A percentile compares a stretch with the other conserved stretches of the same genome.
These are phyloP conservation scores for Gobio occitaniae DNA, from an alignment of 2,797 vertebrate genomes.

Conservation along the genomic window DNA sequence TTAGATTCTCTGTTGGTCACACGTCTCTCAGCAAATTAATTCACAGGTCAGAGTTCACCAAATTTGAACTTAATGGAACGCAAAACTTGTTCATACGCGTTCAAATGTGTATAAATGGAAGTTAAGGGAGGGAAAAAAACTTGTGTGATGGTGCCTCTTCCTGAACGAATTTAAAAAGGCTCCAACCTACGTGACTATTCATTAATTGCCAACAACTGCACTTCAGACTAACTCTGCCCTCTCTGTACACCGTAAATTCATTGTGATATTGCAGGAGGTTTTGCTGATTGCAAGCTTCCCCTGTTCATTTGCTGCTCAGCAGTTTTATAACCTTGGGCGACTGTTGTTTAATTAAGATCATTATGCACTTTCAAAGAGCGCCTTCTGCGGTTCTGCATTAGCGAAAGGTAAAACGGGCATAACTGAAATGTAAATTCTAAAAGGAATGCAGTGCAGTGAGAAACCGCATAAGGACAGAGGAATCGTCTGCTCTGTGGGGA, in stretches of 20 bases:
- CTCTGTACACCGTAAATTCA: slow-evolving; percentile 27
- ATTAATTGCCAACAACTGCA: slow-evolving; percentile 40
- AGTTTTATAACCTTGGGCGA: slow-evolving; percentile 51
- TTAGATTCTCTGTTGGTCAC: neutral
- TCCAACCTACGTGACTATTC: slow-evolving; percentile 18
- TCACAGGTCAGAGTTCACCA: neutral
- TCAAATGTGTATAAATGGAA: neutral
- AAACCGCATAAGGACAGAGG: slow-evolving; percentile 15
- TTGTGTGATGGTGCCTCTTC: neutral
- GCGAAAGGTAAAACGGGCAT: slow-evolving; percentile 34
- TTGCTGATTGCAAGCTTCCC: slow-evolving; percentile 46
- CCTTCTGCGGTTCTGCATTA: slow-evolving; percentile 46
- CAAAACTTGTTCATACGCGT: neutral
- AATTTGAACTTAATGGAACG: neutral
- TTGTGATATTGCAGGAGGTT: slow-evolving; percentile 42
- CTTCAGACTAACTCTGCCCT: slow-evolving; percentile 50
- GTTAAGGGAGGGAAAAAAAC: neutral
- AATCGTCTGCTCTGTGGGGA: neutral
- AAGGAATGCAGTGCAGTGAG: neutral
- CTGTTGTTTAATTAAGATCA: slow-evolving; percentile 58
- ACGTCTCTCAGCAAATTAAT: neutral
- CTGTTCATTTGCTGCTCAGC: slow-evolving; percentile 50
- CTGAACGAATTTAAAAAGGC: neutral
- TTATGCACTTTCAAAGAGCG: slow-evolving; percentile 43
- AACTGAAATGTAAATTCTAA: slow-evolving; percentile 20